Conservation (phyloP, 2,113 vertebrate genomes). For the Podarcis raffonei region DNA sequence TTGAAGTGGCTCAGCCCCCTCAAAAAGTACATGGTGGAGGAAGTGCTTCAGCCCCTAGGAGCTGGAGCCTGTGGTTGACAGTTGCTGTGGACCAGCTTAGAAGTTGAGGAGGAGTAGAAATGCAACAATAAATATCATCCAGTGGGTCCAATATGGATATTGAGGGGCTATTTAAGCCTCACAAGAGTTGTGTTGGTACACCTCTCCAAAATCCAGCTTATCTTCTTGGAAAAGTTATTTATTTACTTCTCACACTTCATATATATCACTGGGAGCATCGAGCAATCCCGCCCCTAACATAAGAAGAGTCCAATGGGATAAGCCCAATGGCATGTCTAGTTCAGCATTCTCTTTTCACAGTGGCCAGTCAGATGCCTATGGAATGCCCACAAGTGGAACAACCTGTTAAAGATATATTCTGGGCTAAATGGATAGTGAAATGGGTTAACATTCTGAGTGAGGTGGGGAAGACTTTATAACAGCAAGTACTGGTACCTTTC, state of each 20-base stretch:
- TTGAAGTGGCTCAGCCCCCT: too few relatives aligned
- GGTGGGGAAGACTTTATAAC: not conserved
- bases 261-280: too few relatives aligned
- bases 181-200: not conserved
- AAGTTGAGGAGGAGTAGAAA: not conserved
- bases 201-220: not conserved
- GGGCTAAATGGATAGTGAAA: not conserved
- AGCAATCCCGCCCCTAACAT: too few relatives aligned
- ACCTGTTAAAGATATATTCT: too few relatives aligned
- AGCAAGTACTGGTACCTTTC: not conserved
- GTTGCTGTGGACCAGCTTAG: not conserved
- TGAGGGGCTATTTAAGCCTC: not conserved
- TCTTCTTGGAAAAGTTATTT: not conserved
- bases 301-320: too few relatives aligned
- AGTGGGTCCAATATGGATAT: not conserved
- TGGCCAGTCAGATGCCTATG: not conserved
- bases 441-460: not conserved
- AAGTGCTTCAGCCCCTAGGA: too few relatives aligned
- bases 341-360: not conserved
- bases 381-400: not conserved
- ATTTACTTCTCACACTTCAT: not conserved
- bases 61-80: too few relatives aligned
- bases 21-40: too few relatives aligned
- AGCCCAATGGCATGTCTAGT: too few relatives aligned
- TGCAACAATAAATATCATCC: not conserved